Conservation (phyloP, 2,888 invertebrate genomes). For the Scaptomyza tumidula region DNA sequence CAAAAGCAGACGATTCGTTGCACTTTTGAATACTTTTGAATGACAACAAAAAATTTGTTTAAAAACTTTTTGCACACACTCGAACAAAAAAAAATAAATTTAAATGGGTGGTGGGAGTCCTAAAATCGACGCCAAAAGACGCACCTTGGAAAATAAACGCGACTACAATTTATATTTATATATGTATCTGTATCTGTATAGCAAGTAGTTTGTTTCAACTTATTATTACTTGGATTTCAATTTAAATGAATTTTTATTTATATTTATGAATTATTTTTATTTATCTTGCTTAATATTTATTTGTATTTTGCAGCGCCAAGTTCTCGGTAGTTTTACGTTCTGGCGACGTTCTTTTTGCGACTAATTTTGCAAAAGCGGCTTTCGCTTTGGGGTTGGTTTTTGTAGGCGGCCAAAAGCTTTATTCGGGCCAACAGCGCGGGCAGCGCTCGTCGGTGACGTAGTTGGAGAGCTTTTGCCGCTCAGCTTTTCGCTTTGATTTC, state of each 20-base stretch:
- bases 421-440: constrained; percentile 47
- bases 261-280: constrained; percentile 4
- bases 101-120: not conserved
- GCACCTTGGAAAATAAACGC: constrained; percentile 38
- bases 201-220: not conserved
- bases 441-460: constrained; percentile 50
- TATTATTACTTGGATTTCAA: constrained; percentile 17
- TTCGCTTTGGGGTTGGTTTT: constrained; percentile 78
- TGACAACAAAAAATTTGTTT: constrained; percentile 30
- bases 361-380: constrained; percentile 81
- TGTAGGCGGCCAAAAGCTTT: constrained; percentile 73
- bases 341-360: constrained; percentile 83
- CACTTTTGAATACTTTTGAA: constrained; percentile 33
- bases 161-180: constrained; percentile 6
- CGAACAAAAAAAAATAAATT: constrained; percentile 12
- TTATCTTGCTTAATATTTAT: constrained; percentile 13
- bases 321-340: constrained; percentile 59
- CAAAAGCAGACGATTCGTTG: constrained; percentile 13
- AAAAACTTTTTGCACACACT: constrained; percentile 40
- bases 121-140: constrained; percentile 17
- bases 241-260: constrained; percentile 3
- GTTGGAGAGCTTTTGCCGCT: constrained; percentile 44
- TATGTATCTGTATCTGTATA: not conserved
- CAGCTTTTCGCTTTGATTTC: constrained; percentile 45
- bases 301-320: constrained; percentile 32